phyloP scores from a whole-genome alignment of 2,797 vertebrate genomes.

The Manis javanica region DNA sequence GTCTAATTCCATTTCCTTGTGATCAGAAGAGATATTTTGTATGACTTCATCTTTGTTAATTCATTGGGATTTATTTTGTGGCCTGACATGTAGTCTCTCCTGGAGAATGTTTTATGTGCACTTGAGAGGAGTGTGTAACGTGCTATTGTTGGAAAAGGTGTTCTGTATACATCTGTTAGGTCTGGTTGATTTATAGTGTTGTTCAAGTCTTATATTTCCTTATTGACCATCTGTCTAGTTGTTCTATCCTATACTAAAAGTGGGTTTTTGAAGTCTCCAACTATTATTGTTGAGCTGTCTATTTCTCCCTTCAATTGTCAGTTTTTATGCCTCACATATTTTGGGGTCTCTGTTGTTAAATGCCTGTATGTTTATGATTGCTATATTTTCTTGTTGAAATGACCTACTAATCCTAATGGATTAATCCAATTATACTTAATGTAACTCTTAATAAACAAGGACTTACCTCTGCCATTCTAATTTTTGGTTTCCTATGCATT shows the following conservation, averaged over 20 bases:
- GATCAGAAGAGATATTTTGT: not conserved
- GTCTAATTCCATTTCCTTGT: not conserved
- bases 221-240: not conserved
- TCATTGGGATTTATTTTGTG: not conserved
- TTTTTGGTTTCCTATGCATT: not conserved
- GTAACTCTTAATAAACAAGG: not conserved
- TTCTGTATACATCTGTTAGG: not conserved
- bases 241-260: not conserved
- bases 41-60: not conserved
- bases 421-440: not conserved
- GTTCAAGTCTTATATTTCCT: not conserved
- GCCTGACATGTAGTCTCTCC: not conserved
- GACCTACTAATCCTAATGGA: not conserved
- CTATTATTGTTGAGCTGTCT: not conserved
- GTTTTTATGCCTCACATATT: not conserved
- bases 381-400: not conserved
- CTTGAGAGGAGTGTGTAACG: not conserved
- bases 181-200: not conserved
- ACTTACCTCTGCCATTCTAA: not conserved
- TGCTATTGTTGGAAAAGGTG: not conserved
- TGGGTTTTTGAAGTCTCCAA: not conserved
- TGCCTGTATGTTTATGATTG: not conserved
- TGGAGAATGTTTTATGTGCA: not conserved
- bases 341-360: not conserved
- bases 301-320: not conserved